Percentiles rank a stretch among this genome's conserved stretches.
Evolutionary conservation across 2,797 vertebrate species (phyloP).

Genomic region (Falco columbarius): DNA sequence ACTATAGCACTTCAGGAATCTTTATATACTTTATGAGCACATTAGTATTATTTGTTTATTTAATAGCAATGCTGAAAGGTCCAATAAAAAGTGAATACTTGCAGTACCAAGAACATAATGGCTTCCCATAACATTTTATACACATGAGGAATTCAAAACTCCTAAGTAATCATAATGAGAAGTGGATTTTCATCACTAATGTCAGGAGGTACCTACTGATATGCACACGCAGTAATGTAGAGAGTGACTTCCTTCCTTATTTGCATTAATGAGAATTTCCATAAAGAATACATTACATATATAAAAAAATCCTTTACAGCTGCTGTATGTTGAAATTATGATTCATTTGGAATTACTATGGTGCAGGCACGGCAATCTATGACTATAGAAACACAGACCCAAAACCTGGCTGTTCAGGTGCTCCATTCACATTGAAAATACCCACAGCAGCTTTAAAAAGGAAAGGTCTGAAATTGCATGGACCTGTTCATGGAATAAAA

Average conservation of each 20-base stretch:
- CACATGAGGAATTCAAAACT: conserved; percentile 57
- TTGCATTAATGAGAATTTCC: conserved; percentile 68
- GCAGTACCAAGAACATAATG: conserved; percentile 55
- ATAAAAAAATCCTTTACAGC: conserved; percentile 42
- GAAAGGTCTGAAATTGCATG: not conserved
- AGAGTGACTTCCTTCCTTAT: conserved; percentile 43
- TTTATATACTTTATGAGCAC: conserved; percentile 48
- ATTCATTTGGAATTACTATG: conserved; percentile 21
- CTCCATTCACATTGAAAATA: not conserved
- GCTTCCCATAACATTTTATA: conserved; percentile 65
- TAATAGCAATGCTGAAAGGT: conserved; percentile 62
- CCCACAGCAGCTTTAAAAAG: not conserved
- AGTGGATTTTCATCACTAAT: conserved; percentile 59
- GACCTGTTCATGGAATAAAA: not conserved
- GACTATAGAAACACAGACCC: not conserved
- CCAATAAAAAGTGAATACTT: conserved; percentile 66
- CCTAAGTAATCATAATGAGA: conserved; percentile 59
- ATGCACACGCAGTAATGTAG: not conserved
- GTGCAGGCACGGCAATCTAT: not conserved
- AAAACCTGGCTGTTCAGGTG: not conserved
- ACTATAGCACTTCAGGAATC: conserved; percentile 45
- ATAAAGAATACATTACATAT: conserved; percentile 52
- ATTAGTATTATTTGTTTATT: conserved; percentile 73
- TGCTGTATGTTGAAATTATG: conserved; percentile 25
- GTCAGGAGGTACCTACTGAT: conserved; percentile 50